These are phyloP conservation scores for Ctenopoma multispine DNA, from an alignment of 2,797 vertebrate species.

Conservation along the genomic window DNA sequence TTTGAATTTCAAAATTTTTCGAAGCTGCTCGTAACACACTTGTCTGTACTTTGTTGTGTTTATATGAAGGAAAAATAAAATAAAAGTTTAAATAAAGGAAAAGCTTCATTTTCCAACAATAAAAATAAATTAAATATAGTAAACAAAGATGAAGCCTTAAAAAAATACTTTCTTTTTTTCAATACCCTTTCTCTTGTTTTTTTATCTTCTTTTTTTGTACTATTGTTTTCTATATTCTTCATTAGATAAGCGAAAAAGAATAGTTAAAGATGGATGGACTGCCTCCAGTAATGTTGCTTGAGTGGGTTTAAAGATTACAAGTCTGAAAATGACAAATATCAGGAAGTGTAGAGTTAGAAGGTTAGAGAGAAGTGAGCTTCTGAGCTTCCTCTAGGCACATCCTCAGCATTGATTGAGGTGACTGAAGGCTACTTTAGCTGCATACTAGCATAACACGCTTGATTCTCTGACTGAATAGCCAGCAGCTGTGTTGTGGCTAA, in stretches of 20 bases:
- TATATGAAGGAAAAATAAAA: too few species aligned
- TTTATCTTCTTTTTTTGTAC: too few species aligned
- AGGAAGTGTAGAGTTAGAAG: background rate
- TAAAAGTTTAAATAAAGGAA: too few species aligned
- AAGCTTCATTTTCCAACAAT: background rate
- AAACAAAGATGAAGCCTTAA: background rate
- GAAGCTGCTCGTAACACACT: too few species aligned
- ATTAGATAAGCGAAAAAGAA: background rate
- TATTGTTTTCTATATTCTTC: too few species aligned
- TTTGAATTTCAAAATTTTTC: background rate
- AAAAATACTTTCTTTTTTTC: background rate
- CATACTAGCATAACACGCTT: background rate
- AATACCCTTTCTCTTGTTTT: too few species aligned
- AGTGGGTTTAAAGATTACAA: constrained; percentile 5
- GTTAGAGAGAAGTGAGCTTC: background rate
- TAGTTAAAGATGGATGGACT: too few species aligned
- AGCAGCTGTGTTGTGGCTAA: constrained; percentile 13
- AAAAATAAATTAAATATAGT: too few species aligned
- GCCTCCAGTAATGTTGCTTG: background rate
- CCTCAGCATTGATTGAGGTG: background rate
- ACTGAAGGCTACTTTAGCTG: constrained; percentile 5
- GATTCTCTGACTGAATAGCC: background rate
- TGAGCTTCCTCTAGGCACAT: background rate
- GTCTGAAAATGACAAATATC: background rate
- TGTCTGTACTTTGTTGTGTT: too few species aligned